Base-by-base conservation (phyloP, 2,113 vertebrate species). In the Bubo blakistoni region DNA sequence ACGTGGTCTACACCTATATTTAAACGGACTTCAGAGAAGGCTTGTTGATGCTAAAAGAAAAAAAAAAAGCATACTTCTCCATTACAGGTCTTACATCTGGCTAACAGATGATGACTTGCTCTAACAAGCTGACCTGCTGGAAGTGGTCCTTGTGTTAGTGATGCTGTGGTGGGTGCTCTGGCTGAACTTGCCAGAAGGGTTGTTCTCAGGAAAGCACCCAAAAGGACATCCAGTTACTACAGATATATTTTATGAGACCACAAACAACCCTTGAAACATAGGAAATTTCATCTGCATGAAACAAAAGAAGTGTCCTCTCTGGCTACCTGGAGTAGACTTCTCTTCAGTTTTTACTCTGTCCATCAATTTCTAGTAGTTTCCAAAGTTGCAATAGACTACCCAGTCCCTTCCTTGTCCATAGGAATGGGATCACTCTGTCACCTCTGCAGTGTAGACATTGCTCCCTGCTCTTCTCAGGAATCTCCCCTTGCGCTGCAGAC, bases 401-500 rank as follows among this genome's bases (percentile, higher is more conserved):
- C 24, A n/a, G 5, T n/a, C 9, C 10, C 20, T 71, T 89, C 18
- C 38, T 67, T 38, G 3, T 27, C 49, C 7, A 9, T 19, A 66
- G n/a, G 32, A 81, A 66, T 26, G 44, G 9, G 11, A 57, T 63
- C 19, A 76, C 29, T 66, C 27, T 58, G 59, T 63, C 61, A 52
- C 8, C 14, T 81, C 76, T 67, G 18, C 58, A 83, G 40, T 13
- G 7, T 19, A 62, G 32, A 59, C 0, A 0, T 49, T 65, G 26
- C 13, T 83, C 12, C 30, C 10, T 69, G 21, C 7, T 24, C 7
- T 66, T 47, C 34, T 72, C 70, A 54, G 46, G 19, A 51, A 61
- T 38, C 22, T 86, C 14, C 40, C 11, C 3, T 51, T 59, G 32
- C 0, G 0, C 38, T 81, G 44, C 14, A 79, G 36, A 21, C 34